Conservation (phyloP, 2,797 vertebrate species). For the Megaceryle alcyon region DNA sequence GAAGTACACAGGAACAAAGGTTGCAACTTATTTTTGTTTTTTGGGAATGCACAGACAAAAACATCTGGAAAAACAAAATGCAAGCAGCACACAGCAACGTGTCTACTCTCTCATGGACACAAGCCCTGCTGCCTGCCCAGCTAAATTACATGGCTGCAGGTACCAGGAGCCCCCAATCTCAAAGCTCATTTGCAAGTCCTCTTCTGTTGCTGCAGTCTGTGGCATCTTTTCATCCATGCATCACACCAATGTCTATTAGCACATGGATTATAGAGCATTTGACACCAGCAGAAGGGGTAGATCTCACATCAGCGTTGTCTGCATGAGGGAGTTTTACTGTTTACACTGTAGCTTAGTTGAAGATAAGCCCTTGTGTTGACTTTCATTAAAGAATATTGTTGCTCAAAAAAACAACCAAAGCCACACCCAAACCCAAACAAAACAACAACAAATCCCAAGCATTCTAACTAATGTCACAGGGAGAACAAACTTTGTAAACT, state of each 20-base stretch:
- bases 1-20: background rate
- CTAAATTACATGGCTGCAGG: fast-evolving
- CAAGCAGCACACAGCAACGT: background rate
- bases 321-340: background rate
- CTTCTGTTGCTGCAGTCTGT: background rate
- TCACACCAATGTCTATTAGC: background rate
- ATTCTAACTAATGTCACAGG: background rate
- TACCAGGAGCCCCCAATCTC: background rate
- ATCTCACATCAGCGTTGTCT: background rate
- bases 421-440: no score
- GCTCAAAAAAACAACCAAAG: background rate
- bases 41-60: background rate
- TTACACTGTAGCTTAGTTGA: background rate
- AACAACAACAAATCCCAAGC: background rate
- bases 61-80: background rate
- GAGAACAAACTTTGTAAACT: background rate
- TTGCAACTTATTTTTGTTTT: background rate
- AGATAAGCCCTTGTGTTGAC: background rate
- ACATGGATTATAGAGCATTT: background rate
- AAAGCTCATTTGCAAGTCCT: fast-evolving
- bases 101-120: fast-evolving
- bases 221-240: fast-evolving
- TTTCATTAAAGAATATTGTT: background rate
- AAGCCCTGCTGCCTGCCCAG: background rate
- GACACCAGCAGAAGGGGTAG: background rate